Base-by-base conservation (phyloP, 2,797 vertebrate species). In the Yasuhikotakia modesta region DNA sequence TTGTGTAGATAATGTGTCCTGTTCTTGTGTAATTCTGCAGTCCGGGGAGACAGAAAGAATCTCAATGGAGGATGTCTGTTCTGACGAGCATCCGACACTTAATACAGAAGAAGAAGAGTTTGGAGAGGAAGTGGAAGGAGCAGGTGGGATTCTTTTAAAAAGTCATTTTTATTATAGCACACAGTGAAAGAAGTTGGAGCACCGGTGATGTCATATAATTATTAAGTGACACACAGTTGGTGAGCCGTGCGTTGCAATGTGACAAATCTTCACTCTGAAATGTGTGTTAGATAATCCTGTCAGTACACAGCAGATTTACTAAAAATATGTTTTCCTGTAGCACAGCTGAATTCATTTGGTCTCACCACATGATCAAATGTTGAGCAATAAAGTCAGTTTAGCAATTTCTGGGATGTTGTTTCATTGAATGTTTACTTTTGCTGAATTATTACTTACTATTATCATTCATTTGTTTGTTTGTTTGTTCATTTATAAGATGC, bases 11-110 rank as follows among this genome's bases (percentile, higher is more conserved):
- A 16, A 19, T 12, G 14, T 16, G 16, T 8, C 21, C 17, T 58
- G 19, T 48, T 46, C 30, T 22, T 70, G 12, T 66, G 77, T 76
- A 30, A 66, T 32, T 14, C 78, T 5, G 22, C 27, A 92, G 90
- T 86, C 83, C 5, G 80, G 84, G n/a, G 90, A 87, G 2, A 85
- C 87, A 2, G 91, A 91, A 75, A 85, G 85, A 19, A 92, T 92
- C 6, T 80, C 88, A 76, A 90, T 93, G 90, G 86, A 90, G 67
- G 87, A 87, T 48, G 87, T 92, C 68, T 75, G 81, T 3, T 39
- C 74, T 58, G 85, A 86, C 58, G 87, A 86, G 45, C 64, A 74
- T 13, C 16, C 57, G n/a, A 48, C 35, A 16, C 52, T 35, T 35
- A 76, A 73, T 64, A 30, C 58, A n/a, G 81, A 86, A 17, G 84